phyloP scores from a whole-genome alignment of 1,140 invertebrate genomes.

The Choristoneura fumiferana region DNA sequence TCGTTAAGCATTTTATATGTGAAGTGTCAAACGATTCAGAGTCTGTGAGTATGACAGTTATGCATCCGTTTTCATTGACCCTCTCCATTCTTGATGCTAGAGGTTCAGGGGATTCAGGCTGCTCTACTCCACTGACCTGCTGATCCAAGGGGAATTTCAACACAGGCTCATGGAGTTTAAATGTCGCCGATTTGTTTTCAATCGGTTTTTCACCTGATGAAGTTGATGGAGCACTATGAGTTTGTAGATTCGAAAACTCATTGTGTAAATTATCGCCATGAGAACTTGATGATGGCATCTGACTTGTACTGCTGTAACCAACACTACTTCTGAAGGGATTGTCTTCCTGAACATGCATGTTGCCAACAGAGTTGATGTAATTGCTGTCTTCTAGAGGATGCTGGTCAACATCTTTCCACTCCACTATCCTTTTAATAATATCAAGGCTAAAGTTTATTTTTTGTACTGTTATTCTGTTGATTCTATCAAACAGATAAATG shows the following conservation, averaged over 20 bases:
- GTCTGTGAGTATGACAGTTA: slow-evolving; percentile 84
- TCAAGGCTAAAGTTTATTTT: slow-evolving; percentile 91
- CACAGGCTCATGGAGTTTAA: slow-evolving; percentile 65
- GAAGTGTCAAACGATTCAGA: slow-evolving; percentile 89
- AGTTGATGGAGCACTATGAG: slow-evolving; percentile 54
- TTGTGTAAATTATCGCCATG: slow-evolving; percentile 61
- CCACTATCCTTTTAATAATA: slow-evolving; percentile 90
- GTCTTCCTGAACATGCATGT: slow-evolving; percentile 57
- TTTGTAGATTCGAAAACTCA: slow-evolving; percentile 72
- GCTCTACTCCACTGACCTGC: slow-evolving; percentile 43
- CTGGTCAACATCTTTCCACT: slow-evolving; percentile 91
- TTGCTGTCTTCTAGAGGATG: slow-evolving; percentile 88
- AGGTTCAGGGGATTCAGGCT: slow-evolving; percentile 53
- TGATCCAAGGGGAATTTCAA: slow-evolving; percentile 52
- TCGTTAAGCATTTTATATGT: slow-evolving; percentile 90
- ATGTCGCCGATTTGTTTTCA: slow-evolving; percentile 43
- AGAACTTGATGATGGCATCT: slow-evolving; percentile 45
- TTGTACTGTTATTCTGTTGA: slow-evolving; percentile 79
- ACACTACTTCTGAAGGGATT: slow-evolving; percentile 65
- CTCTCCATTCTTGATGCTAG: slow-evolving; percentile 58
- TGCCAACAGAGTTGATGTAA: slow-evolving; percentile 58
- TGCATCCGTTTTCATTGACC: slow-evolving; percentile 79
- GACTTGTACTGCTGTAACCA: slow-evolving; percentile 51
- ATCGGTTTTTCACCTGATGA: slow-evolving; percentile 45
- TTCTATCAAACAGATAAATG: slow-evolving; percentile 79